Conservation (phyloP, 2,797 vertebrate species). For the Silurus aristotelis region DNA sequence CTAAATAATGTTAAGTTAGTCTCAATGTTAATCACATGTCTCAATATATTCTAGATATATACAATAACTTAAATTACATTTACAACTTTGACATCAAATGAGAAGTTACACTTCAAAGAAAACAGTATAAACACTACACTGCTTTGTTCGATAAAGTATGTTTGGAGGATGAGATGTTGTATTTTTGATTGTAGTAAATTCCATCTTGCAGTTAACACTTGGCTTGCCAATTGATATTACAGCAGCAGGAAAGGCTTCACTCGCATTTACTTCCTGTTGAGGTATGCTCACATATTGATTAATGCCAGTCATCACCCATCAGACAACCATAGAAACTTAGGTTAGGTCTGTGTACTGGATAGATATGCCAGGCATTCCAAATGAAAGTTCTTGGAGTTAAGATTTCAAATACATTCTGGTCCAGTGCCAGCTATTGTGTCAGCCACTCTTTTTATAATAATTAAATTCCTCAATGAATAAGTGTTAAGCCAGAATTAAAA, state of each 20-base stretch:
- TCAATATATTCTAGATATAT: too few species aligned
- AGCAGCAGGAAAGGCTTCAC: constrained; percentile 83
- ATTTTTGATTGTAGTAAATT: constrained; percentile 68
- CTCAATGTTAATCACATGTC: too few species aligned
- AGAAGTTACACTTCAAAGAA: neutral
- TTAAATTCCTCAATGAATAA: constrained; percentile 97
- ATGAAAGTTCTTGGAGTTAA: constrained; percentile 92
- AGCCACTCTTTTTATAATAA: constrained; percentile 97
- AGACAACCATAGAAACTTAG: constrained; percentile 82
- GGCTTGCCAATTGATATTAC: constrained; percentile 88
- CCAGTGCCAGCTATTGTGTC: constrained; percentile 78
- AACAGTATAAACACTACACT: neutral
- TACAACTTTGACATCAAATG: neutral
- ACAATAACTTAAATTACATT: neutral
- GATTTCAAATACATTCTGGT: constrained; percentile 87
- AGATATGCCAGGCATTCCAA: constrained; percentile 95
- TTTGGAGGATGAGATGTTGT: constrained; percentile 80
- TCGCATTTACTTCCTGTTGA: constrained; percentile 83
- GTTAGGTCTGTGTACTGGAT: constrained; percentile 89
- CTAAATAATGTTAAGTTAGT: too few species aligned
- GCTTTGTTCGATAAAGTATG: constrained; percentile 59
- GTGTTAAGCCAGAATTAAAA: constrained; percentile 81
- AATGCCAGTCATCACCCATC: constrained; percentile 85
- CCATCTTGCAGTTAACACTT: constrained; percentile 98
- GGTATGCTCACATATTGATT: constrained; percentile 89